Percentiles rank a stretch among this genome's conserved stretches.
Conservation (phyloP, 2,113 vertebrate species). For the Cairina moschata region DNA sequence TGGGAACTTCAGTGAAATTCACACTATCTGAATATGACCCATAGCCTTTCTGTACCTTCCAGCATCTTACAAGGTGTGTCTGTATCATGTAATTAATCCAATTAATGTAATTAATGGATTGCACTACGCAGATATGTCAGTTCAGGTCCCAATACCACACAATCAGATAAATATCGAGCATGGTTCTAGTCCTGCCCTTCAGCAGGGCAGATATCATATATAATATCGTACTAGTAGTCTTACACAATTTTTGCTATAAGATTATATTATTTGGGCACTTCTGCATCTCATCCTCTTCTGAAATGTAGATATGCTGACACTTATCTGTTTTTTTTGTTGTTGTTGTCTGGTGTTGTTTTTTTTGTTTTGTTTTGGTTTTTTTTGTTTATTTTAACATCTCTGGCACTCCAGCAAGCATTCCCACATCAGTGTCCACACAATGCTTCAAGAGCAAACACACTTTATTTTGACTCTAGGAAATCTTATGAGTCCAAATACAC, state of each 20-base stretch:
- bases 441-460: slow-evolving; percentile 24
- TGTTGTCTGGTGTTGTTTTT: too few species aligned
- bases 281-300: neutral
- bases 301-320: neutral
- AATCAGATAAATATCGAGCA: slow-evolving; percentile 16
- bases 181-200: neutral
- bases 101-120: neutral
- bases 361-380: neutral
- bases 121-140: neutral
- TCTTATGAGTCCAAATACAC: slow-evolving; percentile 58
- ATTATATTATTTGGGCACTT: neutral
- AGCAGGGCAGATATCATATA: neutral
- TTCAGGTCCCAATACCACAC: neutral
- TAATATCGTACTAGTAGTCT: neutral
- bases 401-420: neutral
- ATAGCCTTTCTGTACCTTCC: neutral
- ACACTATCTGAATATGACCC: neutral
- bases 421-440: neutral
- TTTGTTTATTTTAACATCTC: neutral
- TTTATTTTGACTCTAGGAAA: slow-evolving; percentile 50
- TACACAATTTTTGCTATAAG: neutral
- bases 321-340: neutral
- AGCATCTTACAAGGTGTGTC: neutral
- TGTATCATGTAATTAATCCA: neutral
- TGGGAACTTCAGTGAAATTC: rapidly evolving